phyloP scores from a whole-genome alignment of 1,140 invertebrate species.

The Acromyrmex echinatior region DNA sequence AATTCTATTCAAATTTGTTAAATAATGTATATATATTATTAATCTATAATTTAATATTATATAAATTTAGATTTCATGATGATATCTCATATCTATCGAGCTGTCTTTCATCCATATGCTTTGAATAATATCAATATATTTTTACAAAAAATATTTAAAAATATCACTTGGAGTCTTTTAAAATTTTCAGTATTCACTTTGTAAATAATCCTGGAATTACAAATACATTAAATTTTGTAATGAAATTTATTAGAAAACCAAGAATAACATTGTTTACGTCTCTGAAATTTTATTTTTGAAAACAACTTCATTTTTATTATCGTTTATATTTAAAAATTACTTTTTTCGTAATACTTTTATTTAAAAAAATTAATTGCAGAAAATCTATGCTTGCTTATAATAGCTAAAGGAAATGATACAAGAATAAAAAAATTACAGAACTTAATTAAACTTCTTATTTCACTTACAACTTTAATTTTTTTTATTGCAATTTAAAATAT shows the following conservation, averaged over 20 bases:
- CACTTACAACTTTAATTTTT: not conserved
- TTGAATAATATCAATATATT: not conserved
- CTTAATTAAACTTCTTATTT: too few relatives aligned
- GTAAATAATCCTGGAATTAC: too few relatives aligned
- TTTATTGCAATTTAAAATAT: not conserved
- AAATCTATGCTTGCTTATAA: too few relatives aligned
- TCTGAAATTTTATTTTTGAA: not conserved
- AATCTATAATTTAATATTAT: not conserved
- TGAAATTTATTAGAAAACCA: not conserved
- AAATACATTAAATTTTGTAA: too few relatives aligned
- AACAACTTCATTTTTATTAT: not conserved
- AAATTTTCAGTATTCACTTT: not conserved
- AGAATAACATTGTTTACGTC: not conserved
- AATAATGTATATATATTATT: not conserved
- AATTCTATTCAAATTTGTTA: not conserved
- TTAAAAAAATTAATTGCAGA: not conserved
- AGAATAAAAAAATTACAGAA: too few relatives aligned
- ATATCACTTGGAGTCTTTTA: not conserved
- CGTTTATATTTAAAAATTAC: not conserved
- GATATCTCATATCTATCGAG: not conserved
- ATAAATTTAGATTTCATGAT: not conserved
- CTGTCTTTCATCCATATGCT: not conserved
- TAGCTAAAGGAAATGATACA: too few relatives aligned
- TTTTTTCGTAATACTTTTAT: not conserved
- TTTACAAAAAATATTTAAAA: not conserved